phyloP scores from a whole-genome alignment of 2,113 vertebrate genomes.

The Otolemur garnettii region DNA sequence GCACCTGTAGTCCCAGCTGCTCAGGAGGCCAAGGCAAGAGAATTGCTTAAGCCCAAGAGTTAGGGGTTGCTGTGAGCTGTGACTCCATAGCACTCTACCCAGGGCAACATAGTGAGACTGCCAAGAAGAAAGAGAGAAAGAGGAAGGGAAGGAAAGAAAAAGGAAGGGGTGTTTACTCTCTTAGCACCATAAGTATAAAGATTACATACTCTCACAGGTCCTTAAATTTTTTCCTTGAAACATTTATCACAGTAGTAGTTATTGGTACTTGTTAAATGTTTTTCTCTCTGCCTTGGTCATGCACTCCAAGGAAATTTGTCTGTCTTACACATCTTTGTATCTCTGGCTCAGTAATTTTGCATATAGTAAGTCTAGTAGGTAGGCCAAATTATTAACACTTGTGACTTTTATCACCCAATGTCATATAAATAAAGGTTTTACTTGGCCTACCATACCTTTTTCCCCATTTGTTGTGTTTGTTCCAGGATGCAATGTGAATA shows the following conservation, averaged over 20 bases:
- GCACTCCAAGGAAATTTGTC: background rate
- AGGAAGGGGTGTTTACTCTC: background rate
- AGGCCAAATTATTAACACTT: background rate
- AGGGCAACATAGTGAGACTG: no score
- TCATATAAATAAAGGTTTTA: background rate
- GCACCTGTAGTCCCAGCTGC: no score
- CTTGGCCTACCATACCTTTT: background rate
- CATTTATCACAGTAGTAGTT: background rate
- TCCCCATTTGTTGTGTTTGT: background rate
- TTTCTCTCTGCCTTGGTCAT: background rate
- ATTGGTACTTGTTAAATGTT: background rate
- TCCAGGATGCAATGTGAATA: background rate
- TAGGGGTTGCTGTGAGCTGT: no score
- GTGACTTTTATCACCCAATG: background rate
- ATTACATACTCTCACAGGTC: background rate
- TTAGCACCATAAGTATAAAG: no score
- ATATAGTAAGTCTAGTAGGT: background rate
- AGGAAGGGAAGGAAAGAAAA: no score
- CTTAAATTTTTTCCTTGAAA: background rate
- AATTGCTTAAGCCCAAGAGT: no score
- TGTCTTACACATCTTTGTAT: background rate
- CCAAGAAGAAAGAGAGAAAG: no score
- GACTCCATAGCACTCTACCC: no score
- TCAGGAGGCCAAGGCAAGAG: no score
- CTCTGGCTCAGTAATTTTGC: background rate